Evolutionary conservation across 2,888 invertebrate species (phyloP), one percentile per base, ranked within the genome.

Genomic region (Imbricaverruca yamaguchii): DNA sequence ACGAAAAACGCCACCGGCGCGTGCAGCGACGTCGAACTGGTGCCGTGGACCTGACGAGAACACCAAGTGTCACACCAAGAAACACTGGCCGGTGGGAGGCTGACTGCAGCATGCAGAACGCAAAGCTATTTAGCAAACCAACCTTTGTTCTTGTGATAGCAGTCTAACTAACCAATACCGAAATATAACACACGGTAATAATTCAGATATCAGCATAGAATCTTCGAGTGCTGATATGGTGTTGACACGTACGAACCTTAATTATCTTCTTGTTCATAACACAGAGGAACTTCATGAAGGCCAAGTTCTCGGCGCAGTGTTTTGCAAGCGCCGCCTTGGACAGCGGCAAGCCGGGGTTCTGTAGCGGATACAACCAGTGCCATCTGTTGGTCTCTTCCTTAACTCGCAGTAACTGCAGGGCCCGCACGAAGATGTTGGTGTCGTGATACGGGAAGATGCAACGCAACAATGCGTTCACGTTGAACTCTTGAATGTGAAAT

Each of bases 361-460:
- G 93, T 7, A 94, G 86, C 0, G 91, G 89, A 57, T 89, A 87
- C 57, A 98, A 87, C 93, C 95, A 96, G 83, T 90, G 88, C 94
- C 94, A 96, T 82, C 90, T 89, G 81, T 91, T 91, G n/a, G 88
- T 88, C 0, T 87, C 85, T 12, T 90, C 88, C 39, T 89, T 90
- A 18, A 97, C 86, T 81, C 92, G 90, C n/a, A 89, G 83, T 55
- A 96, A 89, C 87, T 96, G 94, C 1, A 98, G 86, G 80, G 95
- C 89, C 81, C 91, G 86, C 0, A 94, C 92, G 88, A 98, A 99
- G 83, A 94, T 92, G 84, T 93, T 93, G 0, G 96, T 95, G 85
- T 96, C 95, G 87, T 98, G 96, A 87, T 96, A 98, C 0, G 98
- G 98, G 81, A 99, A 87, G 81, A 95, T 93, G 13, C 95, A 89